phyloP scores from a whole-genome alignment of 2,797 vertebrate genomes.

The Myotis findleyi region DNA sequence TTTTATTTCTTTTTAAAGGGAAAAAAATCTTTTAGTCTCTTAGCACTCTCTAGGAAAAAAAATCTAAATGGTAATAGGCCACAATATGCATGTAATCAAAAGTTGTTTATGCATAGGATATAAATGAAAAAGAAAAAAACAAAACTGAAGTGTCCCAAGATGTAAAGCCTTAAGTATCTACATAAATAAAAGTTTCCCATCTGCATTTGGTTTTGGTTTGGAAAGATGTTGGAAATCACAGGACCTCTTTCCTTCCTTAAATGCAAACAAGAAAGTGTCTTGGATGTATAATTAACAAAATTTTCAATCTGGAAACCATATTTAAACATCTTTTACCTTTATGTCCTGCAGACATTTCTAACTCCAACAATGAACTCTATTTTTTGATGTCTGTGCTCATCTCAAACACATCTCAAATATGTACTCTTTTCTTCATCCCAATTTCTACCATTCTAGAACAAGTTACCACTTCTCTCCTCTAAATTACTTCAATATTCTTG shows the following conservation, averaged over 20 bases:
- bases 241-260: slow-evolving; percentile 4
- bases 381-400: not conserved
- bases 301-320: slow-evolving; percentile 32
- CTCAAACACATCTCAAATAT: not conserved
- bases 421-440: not conserved
- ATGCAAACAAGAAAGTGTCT: slow-evolving; percentile 7
- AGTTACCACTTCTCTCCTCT: not conserved
- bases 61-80: slow-evolving; percentile 9
- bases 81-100: not conserved
- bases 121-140: not conserved
- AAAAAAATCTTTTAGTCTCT: not conserved
- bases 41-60: not conserved
- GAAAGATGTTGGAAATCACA: slow-evolving; percentile 41
- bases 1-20: not conserved
- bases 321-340: slow-evolving; percentile 13
- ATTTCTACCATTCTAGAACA: not conserved
- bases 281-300: not conserved
- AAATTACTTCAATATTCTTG: not conserved
- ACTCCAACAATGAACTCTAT: slow-evolving; percentile 15
- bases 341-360: not conserved
- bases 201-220: slow-evolving; percentile 4
- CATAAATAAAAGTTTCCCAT: not conserved
- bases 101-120: not conserved
- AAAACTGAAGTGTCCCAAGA: not conserved
- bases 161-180: not conserved